phyloP scores from a whole-genome alignment of 2,888 invertebrate species.

The Digitonthophagus gazella region DNA sequence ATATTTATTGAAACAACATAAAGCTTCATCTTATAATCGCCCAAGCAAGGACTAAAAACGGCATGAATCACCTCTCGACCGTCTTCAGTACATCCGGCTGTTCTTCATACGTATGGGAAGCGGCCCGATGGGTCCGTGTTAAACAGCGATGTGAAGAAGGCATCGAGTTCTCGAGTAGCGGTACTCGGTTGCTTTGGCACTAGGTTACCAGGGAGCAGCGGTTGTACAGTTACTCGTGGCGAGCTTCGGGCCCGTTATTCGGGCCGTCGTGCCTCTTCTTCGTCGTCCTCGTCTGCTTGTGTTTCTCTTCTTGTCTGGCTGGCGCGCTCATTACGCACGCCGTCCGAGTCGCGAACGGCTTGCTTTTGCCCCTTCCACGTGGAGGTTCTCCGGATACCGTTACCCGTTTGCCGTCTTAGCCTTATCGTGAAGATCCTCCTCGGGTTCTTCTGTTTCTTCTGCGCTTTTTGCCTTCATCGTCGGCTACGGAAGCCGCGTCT shows the following conservation, averaged over 20 bases:
- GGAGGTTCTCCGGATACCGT: conserved; percentile 20
- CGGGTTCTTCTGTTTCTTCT: background rate
- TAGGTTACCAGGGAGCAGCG: conserved; percentile 39
- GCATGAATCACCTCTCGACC: background rate
- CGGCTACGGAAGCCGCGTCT: too few species aligned
- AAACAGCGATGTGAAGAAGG: conserved; percentile 19
- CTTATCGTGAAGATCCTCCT: background rate
- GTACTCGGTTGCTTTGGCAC: conserved; percentile 34
- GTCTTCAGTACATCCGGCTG: background rate
- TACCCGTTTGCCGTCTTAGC: conserved; percentile 9
- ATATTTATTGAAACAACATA: too few species aligned
- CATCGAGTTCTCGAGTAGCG: conserved; percentile 28
- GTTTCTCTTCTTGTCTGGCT: conserved; percentile 18
- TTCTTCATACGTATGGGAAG: conserved; percentile 26
- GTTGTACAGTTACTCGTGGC: conserved; percentile 34
- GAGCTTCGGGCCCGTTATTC: conserved; percentile 32
- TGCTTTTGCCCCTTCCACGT: conserved; percentile 24
- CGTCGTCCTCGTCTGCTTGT: conserved; percentile 26
- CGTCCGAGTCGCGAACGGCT: conserved; percentile 17
- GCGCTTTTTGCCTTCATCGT: background rate
- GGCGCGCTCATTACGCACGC: conserved; percentile 6
- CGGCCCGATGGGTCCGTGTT: conserved; percentile 19
- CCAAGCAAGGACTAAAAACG: background rate
- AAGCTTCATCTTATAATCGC: too few species aligned
- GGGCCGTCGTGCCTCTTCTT: conserved; percentile 32